A percentile compares a stretch with the other conserved stretches of the same genome.
Evolutionary conservation across 2,113 vertebrate genomes (phyloP).

Genomic region (Oostethus manadensis): DNA sequence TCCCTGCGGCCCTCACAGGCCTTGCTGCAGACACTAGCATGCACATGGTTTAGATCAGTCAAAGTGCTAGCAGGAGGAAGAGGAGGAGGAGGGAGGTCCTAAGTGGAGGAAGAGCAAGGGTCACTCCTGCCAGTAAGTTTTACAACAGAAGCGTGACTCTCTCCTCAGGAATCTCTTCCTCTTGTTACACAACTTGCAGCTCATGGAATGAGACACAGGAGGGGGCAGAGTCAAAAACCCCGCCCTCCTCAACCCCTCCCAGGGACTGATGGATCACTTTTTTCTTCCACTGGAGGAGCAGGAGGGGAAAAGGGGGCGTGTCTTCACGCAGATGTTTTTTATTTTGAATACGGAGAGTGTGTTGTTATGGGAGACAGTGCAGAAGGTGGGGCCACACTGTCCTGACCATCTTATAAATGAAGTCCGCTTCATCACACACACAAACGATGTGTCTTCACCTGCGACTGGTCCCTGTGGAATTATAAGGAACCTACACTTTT

Average conservation of each 20-base stretch:
- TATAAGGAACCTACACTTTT: too few species aligned
- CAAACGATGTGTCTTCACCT: too few species aligned
- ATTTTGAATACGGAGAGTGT: slow-evolving; percentile 62
- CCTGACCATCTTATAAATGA: too few species aligned
- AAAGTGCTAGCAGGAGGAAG: slow-evolving; percentile 43
- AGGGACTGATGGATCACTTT: slow-evolving; percentile 45
- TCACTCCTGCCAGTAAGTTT: slow-evolving; percentile 72
- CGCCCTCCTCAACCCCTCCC: slow-evolving; percentile 13
- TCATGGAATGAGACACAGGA: slow-evolving; percentile 61
- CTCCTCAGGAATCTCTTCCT: slow-evolving; percentile 67
- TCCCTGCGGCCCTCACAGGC: slow-evolving; percentile 63
- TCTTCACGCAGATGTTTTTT: slow-evolving; percentile 52
- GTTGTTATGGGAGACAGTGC: slow-evolving; percentile 60
- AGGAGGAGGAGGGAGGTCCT: slow-evolving; percentile 46
- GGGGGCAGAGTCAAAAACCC: slow-evolving; percentile 46
- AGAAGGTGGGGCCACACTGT: slow-evolving; percentile 40
- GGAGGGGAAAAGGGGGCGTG: slow-evolving; percentile 48
- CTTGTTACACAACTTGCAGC: slow-evolving; percentile 69
- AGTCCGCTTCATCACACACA: too few species aligned
- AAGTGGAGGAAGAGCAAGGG: slow-evolving; percentile 53
- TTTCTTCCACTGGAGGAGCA: slow-evolving; percentile 35
- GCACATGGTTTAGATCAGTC: slow-evolving; percentile 73
- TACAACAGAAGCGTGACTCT: slow-evolving; percentile 73
- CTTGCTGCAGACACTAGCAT: slow-evolving; percentile 28
- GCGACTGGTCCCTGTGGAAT: too few species aligned